Evolutionary conservation across 2,113 vertebrate genomes (phyloP).

Genomic region (Synodontis membranacea): DNA sequence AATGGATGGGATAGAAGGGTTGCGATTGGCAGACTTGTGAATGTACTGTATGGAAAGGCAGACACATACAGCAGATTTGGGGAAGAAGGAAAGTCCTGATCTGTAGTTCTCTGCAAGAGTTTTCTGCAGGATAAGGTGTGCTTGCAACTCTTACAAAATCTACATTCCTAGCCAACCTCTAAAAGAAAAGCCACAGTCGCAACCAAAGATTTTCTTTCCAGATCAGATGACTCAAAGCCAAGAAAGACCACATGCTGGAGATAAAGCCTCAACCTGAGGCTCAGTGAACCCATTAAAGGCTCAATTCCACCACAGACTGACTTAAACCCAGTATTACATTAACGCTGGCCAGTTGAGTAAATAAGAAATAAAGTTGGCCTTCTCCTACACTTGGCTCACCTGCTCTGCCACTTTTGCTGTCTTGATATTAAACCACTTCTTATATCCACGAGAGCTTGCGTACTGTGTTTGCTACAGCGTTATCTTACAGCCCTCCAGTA

Average conservation of each 20-base stretch:
- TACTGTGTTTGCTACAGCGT: neutral
- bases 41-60: neutral
- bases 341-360: neutral
- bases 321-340: neutral
- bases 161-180: neutral
- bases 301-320: neutral
- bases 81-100: neutral
- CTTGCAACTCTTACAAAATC: neutral
- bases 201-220: constrained; percentile 12
- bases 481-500: neutral
- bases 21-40: neutral
- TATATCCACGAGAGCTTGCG: neutral
- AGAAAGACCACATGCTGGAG: neutral
- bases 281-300: neutral
- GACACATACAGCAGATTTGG: neutral
- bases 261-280: neutral
- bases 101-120: neutral
- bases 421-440: neutral
- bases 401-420: neutral
- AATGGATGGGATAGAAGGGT: neutral
- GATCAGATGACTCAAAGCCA: neutral
- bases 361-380: neutral
- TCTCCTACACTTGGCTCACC: neutral
- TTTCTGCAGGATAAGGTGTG: neutral
- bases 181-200: neutral